Conservation (phyloP, 2,797 vertebrate species). For the Sciurus vulgaris region DNA sequence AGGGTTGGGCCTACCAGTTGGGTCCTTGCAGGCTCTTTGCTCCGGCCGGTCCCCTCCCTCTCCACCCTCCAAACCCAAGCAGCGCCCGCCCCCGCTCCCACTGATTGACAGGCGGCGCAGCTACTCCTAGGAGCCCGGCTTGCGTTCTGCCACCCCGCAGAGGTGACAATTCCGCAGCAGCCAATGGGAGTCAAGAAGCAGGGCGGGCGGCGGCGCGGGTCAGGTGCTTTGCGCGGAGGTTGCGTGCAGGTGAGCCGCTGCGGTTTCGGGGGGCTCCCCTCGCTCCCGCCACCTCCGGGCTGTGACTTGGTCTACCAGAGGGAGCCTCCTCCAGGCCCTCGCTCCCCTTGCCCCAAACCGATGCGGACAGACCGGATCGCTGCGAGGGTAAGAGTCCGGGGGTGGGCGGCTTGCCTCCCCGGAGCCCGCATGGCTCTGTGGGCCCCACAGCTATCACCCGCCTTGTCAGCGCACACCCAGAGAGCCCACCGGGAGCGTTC, state of each 20-base stretch:
- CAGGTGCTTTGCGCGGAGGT: conserved; percentile 47
- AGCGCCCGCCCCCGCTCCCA: background rate
- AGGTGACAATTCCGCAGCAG: background rate
- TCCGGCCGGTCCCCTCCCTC: fast-evolving
- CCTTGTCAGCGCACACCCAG: background rate
- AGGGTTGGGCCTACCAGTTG: fast-evolving
- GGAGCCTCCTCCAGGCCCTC: background rate
- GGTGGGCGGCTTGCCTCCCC: background rate
- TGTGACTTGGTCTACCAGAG: background rate
- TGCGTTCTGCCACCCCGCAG: background rate
- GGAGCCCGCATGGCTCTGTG: background rate
- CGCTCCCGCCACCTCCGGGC: background rate
- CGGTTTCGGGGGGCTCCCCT: background rate
- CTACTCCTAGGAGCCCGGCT: background rate
- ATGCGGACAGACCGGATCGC: background rate
- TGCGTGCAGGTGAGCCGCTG: conserved; percentile 52
- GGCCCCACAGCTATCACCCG: background rate
- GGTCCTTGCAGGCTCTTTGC: fast-evolving
- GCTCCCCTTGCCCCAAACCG: background rate
- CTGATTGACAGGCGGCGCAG: conserved; percentile 61
- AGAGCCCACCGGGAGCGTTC: background rate
- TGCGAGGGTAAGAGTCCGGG: conserved; percentile 33
- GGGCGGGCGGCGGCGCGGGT: background rate
- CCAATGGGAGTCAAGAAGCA: conserved; percentile 58
- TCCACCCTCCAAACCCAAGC: background rate